Base-by-base conservation (phyloP, 2,888 invertebrate species). In the Rotaria macrura region DNA sequence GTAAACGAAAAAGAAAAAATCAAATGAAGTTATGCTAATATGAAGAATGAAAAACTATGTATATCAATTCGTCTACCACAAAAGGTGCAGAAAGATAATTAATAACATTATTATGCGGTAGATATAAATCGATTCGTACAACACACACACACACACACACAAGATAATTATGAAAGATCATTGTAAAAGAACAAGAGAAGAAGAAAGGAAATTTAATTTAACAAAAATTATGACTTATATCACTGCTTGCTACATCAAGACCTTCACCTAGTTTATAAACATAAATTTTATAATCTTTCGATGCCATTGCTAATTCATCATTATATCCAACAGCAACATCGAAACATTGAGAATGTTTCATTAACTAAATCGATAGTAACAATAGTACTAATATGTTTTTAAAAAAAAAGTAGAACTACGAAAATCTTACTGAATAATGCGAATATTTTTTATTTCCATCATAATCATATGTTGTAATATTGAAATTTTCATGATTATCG, bases 331-430 rank as follows among this genome's bases (percentile, higher is more conserved):
- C 54, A 23, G 84, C 54, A 23, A 84, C 84, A 84, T 84, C 84
- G 54, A 52, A 84, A 54, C 84, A 84, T 84, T 84, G 84, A 4
- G 84, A 38, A 84, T 84, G 84, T 84, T 84, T 84, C 49, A 84
- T 84, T 49, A 79, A 43, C 40, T 43, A 65, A 65, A 65, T 34
- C 34, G 6, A 38, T 17, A 14, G 9, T 1, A 5, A 29, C 6
- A 34, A 34, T 29, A 65, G n/a, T n/a, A n/a, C n/a, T n/a, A n/a
- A n/a, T n/a, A n/a, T n/a, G n/a, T n/a, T 65, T 20, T 34, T 4
- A 65, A 3, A 34, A 5, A 29, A 34, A 38, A 65, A 52, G 23
- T 3, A 47, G 14, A 47, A 47, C 10, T 47, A 12, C 9, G 7
- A 57, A 54, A 54, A 25, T 25, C 65, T 65, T 38, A 65, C 65